Percentiles rank a stretch among this genome's conserved stretches.
Evolutionary conservation across 2,888 invertebrate species (phyloP).

Genomic region (Spatulosminthurus flaviceps): DNA sequence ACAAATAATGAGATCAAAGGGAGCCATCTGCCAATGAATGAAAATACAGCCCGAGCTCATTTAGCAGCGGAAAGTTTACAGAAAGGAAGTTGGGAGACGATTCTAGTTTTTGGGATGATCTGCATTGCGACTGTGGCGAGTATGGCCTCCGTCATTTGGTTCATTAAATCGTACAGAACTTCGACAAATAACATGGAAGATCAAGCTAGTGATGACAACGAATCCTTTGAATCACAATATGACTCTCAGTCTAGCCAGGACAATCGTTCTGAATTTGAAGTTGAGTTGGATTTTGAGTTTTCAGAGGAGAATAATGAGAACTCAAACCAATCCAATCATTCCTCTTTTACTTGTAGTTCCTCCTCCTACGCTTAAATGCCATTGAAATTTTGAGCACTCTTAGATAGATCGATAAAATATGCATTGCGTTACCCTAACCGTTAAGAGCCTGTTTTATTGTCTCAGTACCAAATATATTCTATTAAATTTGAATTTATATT

Average conservation of each 20-base stretch:
- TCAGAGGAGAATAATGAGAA: conserved; percentile 60
- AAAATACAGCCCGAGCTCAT: conserved; percentile 20
- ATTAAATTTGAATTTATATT: too few species aligned
- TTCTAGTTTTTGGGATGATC: conserved; percentile 62
- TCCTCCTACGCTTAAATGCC: conserved; percentile 4
- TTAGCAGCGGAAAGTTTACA: conserved; percentile 32
- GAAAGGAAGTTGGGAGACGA: conserved; percentile 59
- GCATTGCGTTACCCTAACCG: too few species aligned
- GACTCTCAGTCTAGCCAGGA: conserved; percentile 53
- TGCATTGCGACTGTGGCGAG: conserved; percentile 60
- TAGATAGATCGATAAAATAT: too few species aligned
- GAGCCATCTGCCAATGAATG: not conserved
- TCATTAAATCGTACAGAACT: conserved; percentile 57
- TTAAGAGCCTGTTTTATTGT: too few species aligned
- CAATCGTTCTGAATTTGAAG: conserved; percentile 61
- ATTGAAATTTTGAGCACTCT: not conserved
- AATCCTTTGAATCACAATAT: conserved; percentile 50
- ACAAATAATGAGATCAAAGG: conserved; percentile 31
- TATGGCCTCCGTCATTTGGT: conserved; percentile 62
- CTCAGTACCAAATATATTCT: too few species aligned
- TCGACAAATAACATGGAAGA: conserved; percentile 24
- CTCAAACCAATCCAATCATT: not conserved
- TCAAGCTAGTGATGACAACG: conserved; percentile 50
- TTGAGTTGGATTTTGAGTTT: conserved; percentile 63
- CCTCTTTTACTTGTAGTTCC: conserved; percentile 28